A percentile compares a stretch with the other conserved stretches of the same genome.
Evolutionary conservation across 2,113 vertebrate species (phyloP).

Genomic region (Podiceps cristatus): DNA sequence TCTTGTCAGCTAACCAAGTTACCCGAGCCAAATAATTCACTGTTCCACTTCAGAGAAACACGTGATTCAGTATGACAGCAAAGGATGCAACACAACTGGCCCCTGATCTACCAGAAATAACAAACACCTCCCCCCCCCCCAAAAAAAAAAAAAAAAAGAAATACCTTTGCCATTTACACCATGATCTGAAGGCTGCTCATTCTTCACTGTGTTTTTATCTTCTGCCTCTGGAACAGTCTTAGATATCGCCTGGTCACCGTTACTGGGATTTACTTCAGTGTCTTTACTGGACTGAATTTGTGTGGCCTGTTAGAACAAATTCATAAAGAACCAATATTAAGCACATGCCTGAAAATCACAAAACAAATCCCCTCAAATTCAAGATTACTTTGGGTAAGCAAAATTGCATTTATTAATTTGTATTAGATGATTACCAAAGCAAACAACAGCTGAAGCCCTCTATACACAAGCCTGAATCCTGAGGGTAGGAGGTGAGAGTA

Average conservation of each 20-base stretch:
- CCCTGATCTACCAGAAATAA: background rate
- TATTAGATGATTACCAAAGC: background rate
- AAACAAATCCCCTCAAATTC: background rate
- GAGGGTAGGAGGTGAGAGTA: background rate
- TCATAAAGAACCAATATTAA: background rate
- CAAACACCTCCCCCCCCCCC: no score
- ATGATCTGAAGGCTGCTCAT: constrained; percentile 76
- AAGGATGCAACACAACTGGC: background rate
- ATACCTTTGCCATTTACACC: constrained; percentile 76
- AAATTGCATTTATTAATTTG: background rate
- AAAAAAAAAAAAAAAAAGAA: background rate
- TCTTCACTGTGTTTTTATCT: constrained; percentile 43
- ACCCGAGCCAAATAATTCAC: background rate
- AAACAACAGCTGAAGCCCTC: background rate
- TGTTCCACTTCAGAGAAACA: background rate
- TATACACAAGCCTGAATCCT: background rate
- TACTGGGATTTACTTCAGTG: constrained; percentile 35
- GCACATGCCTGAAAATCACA: background rate
- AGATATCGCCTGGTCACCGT: constrained; percentile 3
- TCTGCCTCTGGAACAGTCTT: constrained; percentile 39
- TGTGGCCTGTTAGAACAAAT: constrained; percentile 55
- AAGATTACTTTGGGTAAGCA: background rate
- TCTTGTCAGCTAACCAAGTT: background rate
- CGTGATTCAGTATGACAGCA: background rate
- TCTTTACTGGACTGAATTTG: constrained; percentile 63